These are phyloP conservation scores for Dorcus parallelipipedus DNA, from an alignment of 2,888 invertebrate genomes.

Conservation along the genomic window DNA sequence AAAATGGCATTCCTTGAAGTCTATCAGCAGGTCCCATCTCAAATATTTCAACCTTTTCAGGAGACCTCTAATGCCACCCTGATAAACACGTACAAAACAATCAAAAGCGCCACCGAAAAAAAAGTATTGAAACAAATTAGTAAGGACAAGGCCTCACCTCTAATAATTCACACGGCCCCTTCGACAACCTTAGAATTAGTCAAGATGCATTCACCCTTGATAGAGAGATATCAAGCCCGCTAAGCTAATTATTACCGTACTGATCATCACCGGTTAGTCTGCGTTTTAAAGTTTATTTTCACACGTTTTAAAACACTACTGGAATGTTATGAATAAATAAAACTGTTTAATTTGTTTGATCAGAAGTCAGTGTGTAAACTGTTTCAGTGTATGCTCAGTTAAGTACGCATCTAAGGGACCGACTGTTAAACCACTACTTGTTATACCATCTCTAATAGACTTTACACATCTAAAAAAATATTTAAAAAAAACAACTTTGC, in stretches of 20 bases:
- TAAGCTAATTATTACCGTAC: constrained; percentile 1
- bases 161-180: constrained; percentile 44
- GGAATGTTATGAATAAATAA: constrained; percentile 15
- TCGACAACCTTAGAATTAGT: constrained; percentile 27
- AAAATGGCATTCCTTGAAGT: constrained; percentile 41
- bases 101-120: constrained; percentile 43
- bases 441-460: constrained; percentile 15
- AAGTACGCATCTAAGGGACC: constrained; percentile 15
- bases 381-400: constrained; percentile 8
- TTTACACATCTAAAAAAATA: constrained; percentile 17
- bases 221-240: not conserved
- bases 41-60: constrained; percentile 36
- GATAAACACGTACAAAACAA: constrained; percentile 46
- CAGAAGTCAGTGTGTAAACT: constrained; percentile 11
- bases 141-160: constrained; percentile 44
- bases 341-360: constrained; percentile 17
- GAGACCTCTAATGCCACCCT: constrained; percentile 41
- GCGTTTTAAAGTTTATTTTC: constrained; percentile 12
- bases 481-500: constrained; percentile 8
- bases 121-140: constrained; percentile 47
- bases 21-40: constrained; percentile 41
- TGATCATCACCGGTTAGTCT: not conserved
- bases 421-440: constrained; percentile 14
- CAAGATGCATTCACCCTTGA: constrained; percentile 1
- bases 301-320: constrained; percentile 21